Conservation (phyloP, 2,888 invertebrate species). For the Eupithecia inturbata region DNA sequence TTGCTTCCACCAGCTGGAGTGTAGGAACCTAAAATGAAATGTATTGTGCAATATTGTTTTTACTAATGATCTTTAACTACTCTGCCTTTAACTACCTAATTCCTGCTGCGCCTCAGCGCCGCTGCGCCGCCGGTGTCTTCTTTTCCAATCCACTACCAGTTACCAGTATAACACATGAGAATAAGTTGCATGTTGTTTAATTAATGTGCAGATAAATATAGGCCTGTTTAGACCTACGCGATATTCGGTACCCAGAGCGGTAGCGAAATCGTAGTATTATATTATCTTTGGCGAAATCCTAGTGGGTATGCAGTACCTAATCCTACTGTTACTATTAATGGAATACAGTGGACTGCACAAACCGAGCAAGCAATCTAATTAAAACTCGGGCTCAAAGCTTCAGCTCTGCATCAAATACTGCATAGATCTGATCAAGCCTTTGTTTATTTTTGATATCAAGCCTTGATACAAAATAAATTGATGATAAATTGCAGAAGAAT, state of each 20-base stretch:
- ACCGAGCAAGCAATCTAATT: background rate
- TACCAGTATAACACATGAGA: background rate
- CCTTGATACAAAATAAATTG: background rate
- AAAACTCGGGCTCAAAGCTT: background rate
- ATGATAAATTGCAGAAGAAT: constrained; percentile 61
- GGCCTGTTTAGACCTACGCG: background rate
- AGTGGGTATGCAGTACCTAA: background rate
- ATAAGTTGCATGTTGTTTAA: background rate
- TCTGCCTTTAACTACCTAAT: background rate
- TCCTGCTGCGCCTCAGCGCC: background rate
- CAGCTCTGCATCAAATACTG: background rate
- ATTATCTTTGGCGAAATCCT: too few species aligned
- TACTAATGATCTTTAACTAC: background rate
- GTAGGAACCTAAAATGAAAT: background rate
- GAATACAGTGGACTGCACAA: background rate
- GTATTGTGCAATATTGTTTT: background rate
- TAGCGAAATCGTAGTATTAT: background rate
- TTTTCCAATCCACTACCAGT: background rate
- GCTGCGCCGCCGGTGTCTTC: background rate
- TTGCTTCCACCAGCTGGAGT: background rate
- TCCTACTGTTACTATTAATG: background rate
- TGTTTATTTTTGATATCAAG: background rate
- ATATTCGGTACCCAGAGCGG: background rate
- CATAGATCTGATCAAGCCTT: background rate
- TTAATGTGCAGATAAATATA: background rate